Base-by-base conservation (phyloP, 2,888 invertebrate species). In the Allolobophora icterica region DNA sequence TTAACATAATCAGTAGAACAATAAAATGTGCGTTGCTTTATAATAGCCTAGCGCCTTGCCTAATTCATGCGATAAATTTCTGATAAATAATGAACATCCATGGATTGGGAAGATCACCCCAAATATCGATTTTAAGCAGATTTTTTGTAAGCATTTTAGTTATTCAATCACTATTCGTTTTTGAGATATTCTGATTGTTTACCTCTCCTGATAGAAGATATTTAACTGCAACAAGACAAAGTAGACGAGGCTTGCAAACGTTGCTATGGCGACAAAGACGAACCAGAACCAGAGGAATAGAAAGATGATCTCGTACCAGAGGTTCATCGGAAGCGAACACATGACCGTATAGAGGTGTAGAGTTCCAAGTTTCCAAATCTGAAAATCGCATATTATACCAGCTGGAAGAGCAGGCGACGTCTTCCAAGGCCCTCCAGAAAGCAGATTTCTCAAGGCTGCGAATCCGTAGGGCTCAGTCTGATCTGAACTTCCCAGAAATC, bases 281-380 rank as follows among this genome's bases (percentile, higher is more conserved):
- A 84, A 34, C 84, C 84, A 84, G 84, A 84, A 84, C 84, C 84
- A 84, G 84, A 84, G 84, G 34, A 84, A 84, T 34, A 84, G 84
- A 35, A 84, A 84, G n/a, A 84, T 17, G 34, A 35, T 84, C 35
- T 84, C 84, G 34, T 84, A 84, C 84, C 84, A 84, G 34, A 84
- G 84, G 84, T 84, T 84, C 84, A 84, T 33, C 33, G 84, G 84
- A 17, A 84, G 84, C 5, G 84, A 84, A 84, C 84, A 84, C 34
- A 19, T 11, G 34, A 15, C 3, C 4, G 4, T 84, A 34, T 84
- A 35, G 15, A 2, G 33, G 17, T 84, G 33, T 4, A 84, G 11
- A 35, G 1, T 84, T 21, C 84, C 84, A 2, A 34, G 17, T 19
- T 34, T 34, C 21, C 34, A 1, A 84, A 35, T 15, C 1, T 11